These are phyloP conservation scores for Paramormyrops kingsleyae DNA, from an alignment of 2,113 vertebrate species.

Conservation along the genomic window DNA sequence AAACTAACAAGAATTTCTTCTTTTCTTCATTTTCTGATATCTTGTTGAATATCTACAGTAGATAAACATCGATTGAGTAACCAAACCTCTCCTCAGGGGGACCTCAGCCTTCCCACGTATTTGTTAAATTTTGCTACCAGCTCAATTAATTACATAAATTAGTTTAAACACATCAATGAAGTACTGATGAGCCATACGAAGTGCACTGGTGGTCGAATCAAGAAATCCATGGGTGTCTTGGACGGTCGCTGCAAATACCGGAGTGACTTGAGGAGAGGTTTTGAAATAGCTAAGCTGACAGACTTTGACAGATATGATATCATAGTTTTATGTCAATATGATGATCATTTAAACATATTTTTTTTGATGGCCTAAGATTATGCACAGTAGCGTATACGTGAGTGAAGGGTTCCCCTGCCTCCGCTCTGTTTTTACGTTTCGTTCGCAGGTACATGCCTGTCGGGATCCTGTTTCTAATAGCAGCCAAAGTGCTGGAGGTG, in stretches of 20 bases:
- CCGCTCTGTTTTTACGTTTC: background rate
- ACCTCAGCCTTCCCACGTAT: background rate
- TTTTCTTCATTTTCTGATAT: background rate
- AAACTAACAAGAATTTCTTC: background rate
- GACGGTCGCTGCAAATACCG: background rate
- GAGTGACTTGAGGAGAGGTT: background rate
- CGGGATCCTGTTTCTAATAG: conserved; percentile 75
- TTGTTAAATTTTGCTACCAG: background rate
- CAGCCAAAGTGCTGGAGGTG: conserved; percentile 75
- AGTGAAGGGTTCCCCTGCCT: background rate
- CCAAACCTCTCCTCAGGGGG: background rate
- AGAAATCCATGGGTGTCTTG: background rate
- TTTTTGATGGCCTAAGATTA: background rate
- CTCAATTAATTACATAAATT: background rate
- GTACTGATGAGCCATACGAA: background rate
- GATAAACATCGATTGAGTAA: background rate
- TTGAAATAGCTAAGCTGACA: background rate
- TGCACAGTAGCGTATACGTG: background rate
- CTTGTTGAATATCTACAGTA: background rate
- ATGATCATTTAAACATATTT: background rate
- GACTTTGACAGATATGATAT: background rate
- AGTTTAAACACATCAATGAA: background rate
- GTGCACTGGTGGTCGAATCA: background rate
- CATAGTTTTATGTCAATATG: background rate
- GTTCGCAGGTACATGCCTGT: conserved; percentile 71